Evolutionary conservation across 2,797 vertebrate genomes (phyloP).

Genomic region (Gallirallus australis): DNA sequence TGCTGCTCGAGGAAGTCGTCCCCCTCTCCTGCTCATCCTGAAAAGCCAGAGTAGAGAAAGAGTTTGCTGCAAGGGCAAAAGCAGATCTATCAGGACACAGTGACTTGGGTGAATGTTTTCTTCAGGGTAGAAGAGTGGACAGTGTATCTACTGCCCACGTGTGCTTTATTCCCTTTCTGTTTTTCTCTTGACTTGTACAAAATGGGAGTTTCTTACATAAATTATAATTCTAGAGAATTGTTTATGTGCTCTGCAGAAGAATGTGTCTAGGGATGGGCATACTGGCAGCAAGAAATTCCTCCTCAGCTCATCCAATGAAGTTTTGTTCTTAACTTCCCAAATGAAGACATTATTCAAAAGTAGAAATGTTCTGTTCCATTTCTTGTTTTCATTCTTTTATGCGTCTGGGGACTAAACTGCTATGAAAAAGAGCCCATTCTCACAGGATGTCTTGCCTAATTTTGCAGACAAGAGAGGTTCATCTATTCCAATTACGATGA

Average conservation of each 20-base stretch:
- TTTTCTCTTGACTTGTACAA: background rate
- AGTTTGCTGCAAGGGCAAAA: background rate
- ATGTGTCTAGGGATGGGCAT: conserved; percentile 57
- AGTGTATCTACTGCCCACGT: background rate
- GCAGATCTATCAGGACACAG: background rate
- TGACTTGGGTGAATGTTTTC: background rate
- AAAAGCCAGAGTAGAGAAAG: background rate
- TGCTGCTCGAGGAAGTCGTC: background rate
- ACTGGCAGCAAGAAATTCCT: conserved; percentile 45
- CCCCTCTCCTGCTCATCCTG: background rate
- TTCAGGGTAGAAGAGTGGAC: background rate
- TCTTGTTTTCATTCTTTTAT: conserved; percentile 66
- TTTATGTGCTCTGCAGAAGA: conserved; percentile 31
- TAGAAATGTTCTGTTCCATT: conserved; percentile 59
- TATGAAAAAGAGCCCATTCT: conserved; percentile 69
- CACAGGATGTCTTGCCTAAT: conserved; percentile 66
- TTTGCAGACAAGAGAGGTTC: conserved; percentile 62
- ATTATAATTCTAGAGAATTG: background rate
- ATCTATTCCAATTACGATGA: conserved; percentile 61
- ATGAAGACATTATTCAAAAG: conserved; percentile 55
- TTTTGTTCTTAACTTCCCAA: conserved; percentile 20
- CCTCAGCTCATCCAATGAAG: background rate
- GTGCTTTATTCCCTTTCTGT: background rate
- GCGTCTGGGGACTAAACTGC: conserved; percentile 48
- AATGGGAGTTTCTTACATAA: conserved; percentile 44